These are phyloP conservation scores for Ifrita kowaldi DNA, from an alignment of 2,113 vertebrate genomes.

Conservation along the genomic window DNA sequence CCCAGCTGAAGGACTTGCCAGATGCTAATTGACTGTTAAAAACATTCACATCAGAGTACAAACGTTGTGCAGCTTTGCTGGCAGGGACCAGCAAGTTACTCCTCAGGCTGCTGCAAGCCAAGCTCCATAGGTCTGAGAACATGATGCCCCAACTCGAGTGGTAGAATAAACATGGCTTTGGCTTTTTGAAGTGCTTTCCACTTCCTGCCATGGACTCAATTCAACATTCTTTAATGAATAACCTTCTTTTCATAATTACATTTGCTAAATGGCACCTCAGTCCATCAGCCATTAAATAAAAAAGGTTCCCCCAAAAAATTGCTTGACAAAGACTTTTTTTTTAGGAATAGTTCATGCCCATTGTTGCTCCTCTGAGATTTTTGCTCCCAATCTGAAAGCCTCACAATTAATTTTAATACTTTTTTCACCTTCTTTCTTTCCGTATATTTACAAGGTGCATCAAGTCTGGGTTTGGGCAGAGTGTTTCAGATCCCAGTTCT, in stretches of 20 bases:
- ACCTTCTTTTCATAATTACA: not conserved
- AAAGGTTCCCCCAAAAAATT: not conserved
- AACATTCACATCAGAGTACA: conserved; percentile 46
- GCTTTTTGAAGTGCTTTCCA: not conserved
- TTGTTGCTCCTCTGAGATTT: not conserved
- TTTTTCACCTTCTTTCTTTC: not conserved
- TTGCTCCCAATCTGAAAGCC: not conserved
- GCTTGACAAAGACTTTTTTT: not conserved
- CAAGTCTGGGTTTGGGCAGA: not conserved
- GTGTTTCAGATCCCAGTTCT: not conserved
- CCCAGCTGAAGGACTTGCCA: conserved; percentile 23
- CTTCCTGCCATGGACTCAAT: not conserved
- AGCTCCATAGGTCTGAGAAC: not conserved
- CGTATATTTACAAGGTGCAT: not conserved
- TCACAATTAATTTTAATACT: not conserved
- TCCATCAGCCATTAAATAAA: not conserved
- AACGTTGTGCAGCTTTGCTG: conserved; percentile 5
- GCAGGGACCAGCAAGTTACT: not conserved
- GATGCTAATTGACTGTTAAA: conserved; percentile 58
- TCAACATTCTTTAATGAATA: not conserved
- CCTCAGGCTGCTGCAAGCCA: conserved; percentile 6
- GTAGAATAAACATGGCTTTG: not conserved
- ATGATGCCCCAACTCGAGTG: not conserved
- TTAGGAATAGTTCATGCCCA: not conserved
- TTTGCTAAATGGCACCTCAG: not conserved